Evolutionary conservation across 2,888 invertebrate genomes (phyloP), one percentile per base, ranked within the genome.

Genomic region (Cantharis rustica): DNA sequence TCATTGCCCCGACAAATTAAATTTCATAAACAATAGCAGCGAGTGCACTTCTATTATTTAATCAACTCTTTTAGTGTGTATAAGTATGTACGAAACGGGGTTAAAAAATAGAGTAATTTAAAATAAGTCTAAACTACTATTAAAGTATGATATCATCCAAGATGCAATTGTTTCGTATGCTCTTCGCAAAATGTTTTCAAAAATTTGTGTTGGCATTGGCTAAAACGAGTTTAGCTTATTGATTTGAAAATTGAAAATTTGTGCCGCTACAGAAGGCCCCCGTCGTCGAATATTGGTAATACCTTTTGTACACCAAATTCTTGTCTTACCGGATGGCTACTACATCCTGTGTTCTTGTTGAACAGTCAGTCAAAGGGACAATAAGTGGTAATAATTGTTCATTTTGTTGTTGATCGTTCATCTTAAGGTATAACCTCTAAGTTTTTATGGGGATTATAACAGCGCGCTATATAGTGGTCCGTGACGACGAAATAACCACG

Each of bases 1-100:
- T 15, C 75, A 68, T 75, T 75, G 75, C 75, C 69, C 75, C 68
- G 69, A 17, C 23, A 64, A 70, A 74, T 70, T 70, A 61, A 71
- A 70, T 71, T 64, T 74, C 61, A 71, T 23, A 71, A 71, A 66
- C 64, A 66, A 66, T 47, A 66, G 64, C 64, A 20, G 9, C 20
- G 64, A 66, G 11, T 20, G 64, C 64, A 66, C 20, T 66, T 66
- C 47, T 47, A 47, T 31, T 31, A 31, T 31, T 31, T 31, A 31
- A 31, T 31, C 31, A 31, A 13, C 31, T 13, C 11, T 31, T 31
- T 31, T 13, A 31, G 31, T 31, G 31, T 13, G 13, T 3, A 4
- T 27, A 11, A 31, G 31, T 31, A 31, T 31, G 31, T 13, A 31
- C 31, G 1, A 31, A 31, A 31, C 31, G 31, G 31, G 31, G 31